phyloP scores from a whole-genome alignment of 2,797 vertebrate genomes.

The Chrysocyon brachyurus region DNA sequence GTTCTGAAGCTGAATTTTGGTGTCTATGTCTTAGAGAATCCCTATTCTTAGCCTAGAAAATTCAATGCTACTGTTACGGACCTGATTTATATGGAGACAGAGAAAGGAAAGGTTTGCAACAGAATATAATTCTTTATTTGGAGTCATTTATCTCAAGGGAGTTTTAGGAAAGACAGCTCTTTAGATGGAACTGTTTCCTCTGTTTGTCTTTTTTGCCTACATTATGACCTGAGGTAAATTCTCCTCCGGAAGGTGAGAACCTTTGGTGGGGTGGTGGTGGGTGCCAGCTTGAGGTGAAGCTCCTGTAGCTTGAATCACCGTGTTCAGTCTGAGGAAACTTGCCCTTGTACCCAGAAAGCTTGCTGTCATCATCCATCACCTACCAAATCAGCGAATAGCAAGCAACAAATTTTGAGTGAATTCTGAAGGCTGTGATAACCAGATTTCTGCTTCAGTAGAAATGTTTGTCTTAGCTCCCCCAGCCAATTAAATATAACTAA shows the following conservation, averaged over 20 bases:
- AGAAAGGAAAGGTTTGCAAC: background rate
- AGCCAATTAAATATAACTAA: slow-evolving; percentile 54
- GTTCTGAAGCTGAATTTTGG: background rate
- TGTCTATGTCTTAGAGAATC: background rate
- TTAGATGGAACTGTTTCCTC: background rate
- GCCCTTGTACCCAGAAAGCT: background rate
- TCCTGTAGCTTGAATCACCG: background rate
- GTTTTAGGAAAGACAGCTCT: slow-evolving; percentile 15
- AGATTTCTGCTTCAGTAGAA: slow-evolving; percentile 52
- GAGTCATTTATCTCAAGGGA: background rate
- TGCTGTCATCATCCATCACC: background rate
- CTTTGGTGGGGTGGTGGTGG: background rate
- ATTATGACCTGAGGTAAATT: background rate
- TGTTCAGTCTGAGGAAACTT: background rate
- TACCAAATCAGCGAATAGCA: slow-evolving; percentile 22
- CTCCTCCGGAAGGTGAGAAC: background rate
- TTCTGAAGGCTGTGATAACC: slow-evolving; percentile 48
- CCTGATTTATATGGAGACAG: background rate
- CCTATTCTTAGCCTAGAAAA: background rate
- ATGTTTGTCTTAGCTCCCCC: background rate
- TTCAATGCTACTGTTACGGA: background rate
- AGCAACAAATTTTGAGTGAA: slow-evolving; percentile 12
- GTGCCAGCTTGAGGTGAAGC: background rate
- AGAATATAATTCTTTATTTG: background rate
- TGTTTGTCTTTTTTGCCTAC: background rate